Percentiles rank a stretch among this genome's conserved stretches.
These are phyloP conservation scores for Neomicropteryx cornuta DNA, from an alignment of 1,140 invertebrate genomes.

Conservation along the genomic window DNA sequence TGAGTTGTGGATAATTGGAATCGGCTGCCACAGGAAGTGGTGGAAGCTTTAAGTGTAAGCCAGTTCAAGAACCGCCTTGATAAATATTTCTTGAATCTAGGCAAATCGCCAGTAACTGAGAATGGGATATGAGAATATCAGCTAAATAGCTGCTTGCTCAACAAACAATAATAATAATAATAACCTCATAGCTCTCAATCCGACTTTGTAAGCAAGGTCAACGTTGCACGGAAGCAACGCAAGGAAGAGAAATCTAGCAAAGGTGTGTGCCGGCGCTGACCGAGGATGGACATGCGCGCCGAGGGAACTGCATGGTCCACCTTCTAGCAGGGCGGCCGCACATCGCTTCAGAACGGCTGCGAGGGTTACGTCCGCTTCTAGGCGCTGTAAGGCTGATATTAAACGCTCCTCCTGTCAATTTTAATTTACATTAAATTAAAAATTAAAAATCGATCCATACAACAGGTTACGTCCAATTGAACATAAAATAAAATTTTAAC, in stretches of 20 bases:
- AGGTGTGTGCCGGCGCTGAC: conserved; percentile 71
- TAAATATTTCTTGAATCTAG: not conserved
- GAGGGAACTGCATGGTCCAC: conserved; percentile 61
- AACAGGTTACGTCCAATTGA: not conserved
- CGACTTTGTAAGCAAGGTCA: conserved; percentile 64
- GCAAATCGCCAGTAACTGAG: not conserved
- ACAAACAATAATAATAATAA: not conserved
- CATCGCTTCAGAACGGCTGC: conserved; percentile 47
- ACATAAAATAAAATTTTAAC: too few species aligned
- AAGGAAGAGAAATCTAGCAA: conserved; percentile 68
- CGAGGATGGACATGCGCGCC: conserved; percentile 68
- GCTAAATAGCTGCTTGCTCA: not conserved
- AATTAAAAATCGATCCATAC: not conserved
- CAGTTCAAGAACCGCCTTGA: too few species aligned
- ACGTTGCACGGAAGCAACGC: conserved; percentile 60
- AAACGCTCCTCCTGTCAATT: conserved; percentile 64
- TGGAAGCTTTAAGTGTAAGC: too few species aligned
- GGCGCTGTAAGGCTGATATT: conserved; percentile 60
- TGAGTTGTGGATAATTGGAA: too few species aligned
- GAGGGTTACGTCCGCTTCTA: conserved; percentile 61
- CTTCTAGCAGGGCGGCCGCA: conserved; percentile 52
- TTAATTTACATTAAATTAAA: not conserved
- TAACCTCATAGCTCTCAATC: conserved; percentile 47
- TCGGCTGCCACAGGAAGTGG: too few species aligned
- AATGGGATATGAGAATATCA: not conserved